Conservation (phyloP, 2,888 invertebrate species). For the Apodemia mormo region DNA sequence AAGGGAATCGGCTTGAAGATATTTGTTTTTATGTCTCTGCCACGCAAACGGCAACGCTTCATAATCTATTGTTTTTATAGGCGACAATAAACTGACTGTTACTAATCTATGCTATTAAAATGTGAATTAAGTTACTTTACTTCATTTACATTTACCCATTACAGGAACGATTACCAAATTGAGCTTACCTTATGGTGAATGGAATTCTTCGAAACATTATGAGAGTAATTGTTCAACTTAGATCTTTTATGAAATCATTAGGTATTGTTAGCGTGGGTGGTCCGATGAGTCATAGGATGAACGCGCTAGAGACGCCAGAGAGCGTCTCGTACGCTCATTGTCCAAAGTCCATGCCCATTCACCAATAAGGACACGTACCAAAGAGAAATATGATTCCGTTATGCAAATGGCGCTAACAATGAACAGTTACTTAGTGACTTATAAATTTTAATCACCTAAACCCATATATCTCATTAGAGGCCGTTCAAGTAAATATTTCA, state of each 20-base stretch:
- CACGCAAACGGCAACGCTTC: too few relatives aligned
- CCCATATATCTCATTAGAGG: too few relatives aligned
- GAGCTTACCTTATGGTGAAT: conserved; percentile 4
- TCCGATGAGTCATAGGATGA: conserved; percentile 44
- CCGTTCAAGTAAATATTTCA: too few relatives aligned
- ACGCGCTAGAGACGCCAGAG: conserved; percentile 15
- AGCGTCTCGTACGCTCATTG: conserved; percentile 43
- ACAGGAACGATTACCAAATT: conserved; percentile 9
- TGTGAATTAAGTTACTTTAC: too few relatives aligned
- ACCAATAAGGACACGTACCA: conserved; percentile 41
- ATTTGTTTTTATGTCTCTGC: too few relatives aligned
- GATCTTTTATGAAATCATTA: conserved; percentile 35
- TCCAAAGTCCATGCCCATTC: conserved; percentile 61
- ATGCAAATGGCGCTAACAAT: conserved; percentile 34
- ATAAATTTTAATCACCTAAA: too few relatives aligned
- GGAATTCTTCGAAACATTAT: conserved; percentile 13
- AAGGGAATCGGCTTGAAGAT: too few relatives aligned
- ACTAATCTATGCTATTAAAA: too few relatives aligned
- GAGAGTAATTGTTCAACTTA: conserved; percentile 21
- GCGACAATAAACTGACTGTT: too few relatives aligned
- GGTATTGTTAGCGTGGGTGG: conserved; percentile 47
- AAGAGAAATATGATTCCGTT: conserved; percentile 46
- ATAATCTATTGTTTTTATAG: too few relatives aligned
- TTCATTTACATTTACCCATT: too few relatives aligned
- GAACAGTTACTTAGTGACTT: conserved; percentile 1